Conservation (phyloP, 2,113 vertebrate species). For the Odontophorus gujanensis region DNA sequence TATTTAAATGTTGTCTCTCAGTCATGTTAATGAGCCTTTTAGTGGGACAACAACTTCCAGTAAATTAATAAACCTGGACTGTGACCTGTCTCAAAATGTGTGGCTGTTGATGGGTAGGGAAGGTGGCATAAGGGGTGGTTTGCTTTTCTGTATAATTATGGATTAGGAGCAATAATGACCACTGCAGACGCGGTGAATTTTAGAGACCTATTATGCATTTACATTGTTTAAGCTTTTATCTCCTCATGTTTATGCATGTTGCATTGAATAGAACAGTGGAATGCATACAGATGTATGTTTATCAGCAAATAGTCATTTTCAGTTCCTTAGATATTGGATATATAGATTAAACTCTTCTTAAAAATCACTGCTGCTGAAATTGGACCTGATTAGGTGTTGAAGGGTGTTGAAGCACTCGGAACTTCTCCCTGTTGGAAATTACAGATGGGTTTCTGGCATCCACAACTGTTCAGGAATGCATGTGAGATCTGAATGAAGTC, state of each 20-base stretch:
- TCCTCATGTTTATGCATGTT: background rate
- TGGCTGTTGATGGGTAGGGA: background rate
- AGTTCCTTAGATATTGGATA: background rate
- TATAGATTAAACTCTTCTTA: background rate
- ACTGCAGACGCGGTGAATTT: background rate
- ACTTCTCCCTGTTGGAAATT: background rate
- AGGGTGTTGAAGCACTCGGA: background rate
- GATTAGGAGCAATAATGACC: background rate
- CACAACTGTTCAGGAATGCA: background rate
- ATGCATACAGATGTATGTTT: background rate
- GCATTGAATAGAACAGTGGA: background rate
- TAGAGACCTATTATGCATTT: background rate
- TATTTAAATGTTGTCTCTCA: background rate
- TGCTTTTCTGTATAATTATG: background rate
- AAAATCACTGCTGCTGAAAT: background rate
- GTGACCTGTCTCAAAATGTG: background rate
- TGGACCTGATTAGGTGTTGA: background rate
- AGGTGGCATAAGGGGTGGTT: background rate
- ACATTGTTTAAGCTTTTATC: background rate
- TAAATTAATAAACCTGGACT: background rate
- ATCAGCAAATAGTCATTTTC: background rate
- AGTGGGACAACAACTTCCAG: background rate
- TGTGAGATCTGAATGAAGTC: background rate
- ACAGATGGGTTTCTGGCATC: background rate
- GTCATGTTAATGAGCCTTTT: background rate